These are phyloP conservation scores for Hydriomena furcata DNA, from an alignment of 2,888 invertebrate genomes.

Conservation along the genomic window DNA sequence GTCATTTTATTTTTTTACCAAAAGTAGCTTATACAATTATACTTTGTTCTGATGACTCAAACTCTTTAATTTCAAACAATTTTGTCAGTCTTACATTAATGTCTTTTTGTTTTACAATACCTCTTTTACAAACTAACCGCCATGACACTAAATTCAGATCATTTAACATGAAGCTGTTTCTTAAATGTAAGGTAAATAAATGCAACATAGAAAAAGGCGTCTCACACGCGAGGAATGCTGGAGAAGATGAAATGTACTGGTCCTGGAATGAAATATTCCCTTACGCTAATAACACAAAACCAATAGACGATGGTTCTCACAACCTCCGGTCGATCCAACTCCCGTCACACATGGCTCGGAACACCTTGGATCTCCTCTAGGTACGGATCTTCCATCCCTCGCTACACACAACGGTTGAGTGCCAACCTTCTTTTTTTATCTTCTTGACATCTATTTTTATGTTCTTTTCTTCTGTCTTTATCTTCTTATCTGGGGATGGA, in stretches of 20 bases:
- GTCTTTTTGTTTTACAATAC: slow-evolving; percentile 22
- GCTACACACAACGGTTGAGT: slow-evolving; percentile 12
- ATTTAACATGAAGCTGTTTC: slow-evolving; percentile 1
- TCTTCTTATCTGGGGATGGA: slow-evolving; percentile 2
- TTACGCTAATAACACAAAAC: slow-evolving; percentile 28
- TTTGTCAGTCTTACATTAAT: slow-evolving; percentile 26
- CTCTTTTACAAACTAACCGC: slow-evolving; percentile 4
- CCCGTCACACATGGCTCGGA: slow-evolving; percentile 2
- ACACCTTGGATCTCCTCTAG: slow-evolving; percentile 9
- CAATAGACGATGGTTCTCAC: slow-evolving; percentile 28
- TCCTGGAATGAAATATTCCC: slow-evolving; percentile 27
- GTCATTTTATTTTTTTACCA: slow-evolving; percentile 1
- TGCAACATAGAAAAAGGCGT: slow-evolving; percentile 9
- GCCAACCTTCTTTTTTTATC: slow-evolving; percentile 17
- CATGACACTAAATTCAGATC: slow-evolving; percentile 7
- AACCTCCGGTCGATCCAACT: slow-evolving; percentile 24
- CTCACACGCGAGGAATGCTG: slow-evolving; percentile 8
- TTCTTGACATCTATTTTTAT: slow-evolving; percentile 6
- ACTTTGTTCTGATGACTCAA: neutral
- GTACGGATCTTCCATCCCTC: slow-evolving; percentile 25
- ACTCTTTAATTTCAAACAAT: slow-evolving; percentile 4
- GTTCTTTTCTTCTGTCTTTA: slow-evolving; percentile 2
- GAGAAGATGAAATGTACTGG: slow-evolving; percentile 13
- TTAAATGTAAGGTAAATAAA: slow-evolving; percentile 8
- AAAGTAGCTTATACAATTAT: neutral